A percentile compares a stretch with the other conserved stretches of the same genome.
phyloP scores from a whole-genome alignment of 2,888 invertebrate species.

The Agrochola macilenta region DNA sequence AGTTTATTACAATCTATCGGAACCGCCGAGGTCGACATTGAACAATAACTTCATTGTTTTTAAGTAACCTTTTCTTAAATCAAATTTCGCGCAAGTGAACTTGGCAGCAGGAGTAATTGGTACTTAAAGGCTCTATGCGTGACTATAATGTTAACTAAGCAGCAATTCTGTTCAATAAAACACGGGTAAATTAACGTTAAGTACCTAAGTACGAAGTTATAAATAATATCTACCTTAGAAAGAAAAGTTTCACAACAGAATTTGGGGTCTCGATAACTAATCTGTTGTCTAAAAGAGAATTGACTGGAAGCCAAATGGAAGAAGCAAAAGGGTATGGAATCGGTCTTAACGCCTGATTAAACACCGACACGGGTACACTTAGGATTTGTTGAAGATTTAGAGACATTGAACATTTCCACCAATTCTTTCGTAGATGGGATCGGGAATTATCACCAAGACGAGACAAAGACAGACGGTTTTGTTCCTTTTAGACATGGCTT shows the following conservation, averaged over 20 bases:
- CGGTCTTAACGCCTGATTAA: slow-evolving; percentile 58
- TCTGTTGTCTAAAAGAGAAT: slow-evolving; percentile 32
- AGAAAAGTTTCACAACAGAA: slow-evolving; percentile 7
- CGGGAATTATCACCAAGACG: slow-evolving; percentile 35
- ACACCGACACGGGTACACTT: slow-evolving; percentile 51
- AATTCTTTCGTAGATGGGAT: slow-evolving; percentile 25
- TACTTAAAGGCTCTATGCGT: slow-evolving; percentile 51
- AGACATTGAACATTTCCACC: slow-evolving; percentile 32
- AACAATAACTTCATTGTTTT: slow-evolving; percentile 71
- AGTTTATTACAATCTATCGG: slow-evolving; percentile 51
- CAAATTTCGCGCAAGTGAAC: slow-evolving; percentile 54
- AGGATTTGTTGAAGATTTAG: slow-evolving; percentile 47
- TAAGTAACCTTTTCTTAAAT: slow-evolving; percentile 47
- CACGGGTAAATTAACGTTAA: slow-evolving; percentile 24
- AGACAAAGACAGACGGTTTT: slow-evolving; percentile 17
- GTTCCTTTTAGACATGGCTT: slow-evolving; percentile 7
- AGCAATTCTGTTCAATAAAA: slow-evolving; percentile 51
- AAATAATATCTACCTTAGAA: background rate
- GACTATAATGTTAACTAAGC: slow-evolving; percentile 52
- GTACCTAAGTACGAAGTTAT: slow-evolving; percentile 15
- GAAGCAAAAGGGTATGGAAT: slow-evolving; percentile 42
- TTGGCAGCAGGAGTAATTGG: slow-evolving; percentile 57
- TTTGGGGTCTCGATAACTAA: slow-evolving; percentile 10
- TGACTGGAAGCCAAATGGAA: slow-evolving; percentile 36
- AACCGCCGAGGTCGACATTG: slow-evolving; percentile 62